Evolutionary conservation across 2,888 invertebrate species (phyloP).

Genomic region (Eupeodes latifasciatus): DNA sequence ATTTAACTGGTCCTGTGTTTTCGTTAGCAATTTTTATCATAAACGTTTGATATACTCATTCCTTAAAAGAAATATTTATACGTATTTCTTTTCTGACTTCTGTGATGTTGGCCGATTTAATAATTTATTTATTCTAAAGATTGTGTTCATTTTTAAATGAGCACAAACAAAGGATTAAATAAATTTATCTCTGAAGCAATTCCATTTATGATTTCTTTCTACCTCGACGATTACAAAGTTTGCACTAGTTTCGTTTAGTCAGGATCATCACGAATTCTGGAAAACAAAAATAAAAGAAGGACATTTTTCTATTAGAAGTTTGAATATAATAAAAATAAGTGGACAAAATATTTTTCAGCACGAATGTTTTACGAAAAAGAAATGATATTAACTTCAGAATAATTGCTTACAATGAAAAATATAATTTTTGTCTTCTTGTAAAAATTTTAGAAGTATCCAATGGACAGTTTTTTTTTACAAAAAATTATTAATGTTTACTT

Average conservation of each 20-base stretch:
- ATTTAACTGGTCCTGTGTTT: conserved; percentile 74
- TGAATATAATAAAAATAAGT: no score
- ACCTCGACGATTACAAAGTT: conserved; percentile 78
- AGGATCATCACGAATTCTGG: conserved; percentile 93
- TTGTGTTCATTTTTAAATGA: conserved; percentile 35
- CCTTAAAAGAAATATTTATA: conserved; percentile 38
- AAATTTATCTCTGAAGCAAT: conserved; percentile 42
- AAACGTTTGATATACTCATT: conserved; percentile 58
- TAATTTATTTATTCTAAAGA: conserved; percentile 11
- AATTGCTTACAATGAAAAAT: no score
- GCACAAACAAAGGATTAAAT: conserved; percentile 15
- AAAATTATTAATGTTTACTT: no score
- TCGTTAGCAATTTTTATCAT: conserved; percentile 66
- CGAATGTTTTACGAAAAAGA: no score
- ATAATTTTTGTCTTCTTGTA: no score
- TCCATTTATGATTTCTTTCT: conserved; percentile 77
- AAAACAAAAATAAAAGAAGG: conserved; percentile 77
- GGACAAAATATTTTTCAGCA: no score
- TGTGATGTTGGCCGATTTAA: conserved; percentile 34
- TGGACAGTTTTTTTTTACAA: no score
- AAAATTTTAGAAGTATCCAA: no score
- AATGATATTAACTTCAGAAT: no score
- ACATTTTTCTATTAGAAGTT: no score
- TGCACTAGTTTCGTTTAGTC: conserved; percentile 91
- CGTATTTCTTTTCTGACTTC: conserved; percentile 7